Base-by-base conservation (phyloP, 2,113 vertebrate genomes). In the Rhea americana region DNA sequence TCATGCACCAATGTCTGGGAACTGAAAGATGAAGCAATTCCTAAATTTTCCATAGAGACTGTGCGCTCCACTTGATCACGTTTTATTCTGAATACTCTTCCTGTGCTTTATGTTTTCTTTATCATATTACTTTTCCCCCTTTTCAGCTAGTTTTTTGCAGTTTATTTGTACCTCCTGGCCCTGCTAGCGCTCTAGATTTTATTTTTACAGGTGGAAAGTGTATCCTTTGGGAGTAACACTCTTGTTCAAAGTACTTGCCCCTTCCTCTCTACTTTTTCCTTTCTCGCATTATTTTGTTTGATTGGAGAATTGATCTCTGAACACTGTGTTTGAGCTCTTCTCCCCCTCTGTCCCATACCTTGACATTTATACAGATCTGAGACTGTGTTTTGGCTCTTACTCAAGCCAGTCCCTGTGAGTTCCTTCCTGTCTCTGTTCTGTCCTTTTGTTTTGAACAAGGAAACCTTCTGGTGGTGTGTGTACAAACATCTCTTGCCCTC, bases 361-460 rank as follows among this genome's bases (percentile, higher is more conserved):
- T 93, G 79, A 81, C 56, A 86, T 83, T 86, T 93, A 53, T 20
- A 48, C 75, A 89, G 71, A 80, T 77, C 59, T 86, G 28, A 84
- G 91, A 65, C 61, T 53, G 35, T 3, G 26, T 91, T 91, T 93
- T 96, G 89, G 88, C 87, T 86, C 8, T 81, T 86, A 84, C 26
- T 90, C 80, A 93, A 66, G 35, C 7, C 87, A 45, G 77, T 93
- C 76, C 91, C 25, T 45, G 37, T 21, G 32, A 86, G 92, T 94
- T 96, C 91, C 90, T 96, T 96, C 95, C 96, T 90, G 70, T 39
- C 68, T 74, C 85, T 90, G 43, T 91, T 93, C 82, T 79, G 85
- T 85, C 43, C 50, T 85, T 93, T 87, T 92, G 87, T 93, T 94
- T 88, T 41, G 28, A 41, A 51, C 25, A 84, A 94, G 65, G 56